These are phyloP conservation scores for Lasioglossum vierecki DNA, from an alignment of 2,888 invertebrate genomes.

Conservation along the genomic window DNA sequence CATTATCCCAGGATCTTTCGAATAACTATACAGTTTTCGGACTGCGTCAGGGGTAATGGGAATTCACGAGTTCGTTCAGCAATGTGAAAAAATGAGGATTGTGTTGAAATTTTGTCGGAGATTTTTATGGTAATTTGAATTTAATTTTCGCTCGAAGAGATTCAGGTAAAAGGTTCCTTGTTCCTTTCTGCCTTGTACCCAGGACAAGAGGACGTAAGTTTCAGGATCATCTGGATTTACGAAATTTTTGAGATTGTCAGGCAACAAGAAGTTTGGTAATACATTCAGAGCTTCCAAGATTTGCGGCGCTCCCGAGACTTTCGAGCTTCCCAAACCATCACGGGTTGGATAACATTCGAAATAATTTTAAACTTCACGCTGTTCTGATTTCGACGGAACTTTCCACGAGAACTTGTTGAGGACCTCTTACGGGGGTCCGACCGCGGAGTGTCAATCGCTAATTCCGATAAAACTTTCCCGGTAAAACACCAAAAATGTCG, in stretches of 20 bases:
- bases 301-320: slow-evolving; percentile 55
- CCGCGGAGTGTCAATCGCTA: slow-evolving; percentile 12
- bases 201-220: slow-evolving; percentile 31
- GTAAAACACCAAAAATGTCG: background rate
- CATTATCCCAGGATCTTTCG: background rate
- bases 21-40: background rate
- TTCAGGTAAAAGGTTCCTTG: background rate
- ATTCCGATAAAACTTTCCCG: slow-evolving; percentile 8
- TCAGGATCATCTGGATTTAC: slow-evolving; percentile 33
- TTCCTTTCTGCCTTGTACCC: background rate
- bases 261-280: slow-evolving; percentile 44
- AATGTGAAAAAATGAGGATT: background rate
- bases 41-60: background rate
- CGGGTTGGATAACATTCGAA: slow-evolving; percentile 56
- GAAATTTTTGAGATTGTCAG: slow-evolving; percentile 49
- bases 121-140: background rate
- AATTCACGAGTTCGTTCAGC: background rate
- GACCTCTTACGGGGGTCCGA: slow-evolving; percentile 47
- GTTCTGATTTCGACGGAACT: slow-evolving; percentile 41
- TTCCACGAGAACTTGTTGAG: slow-evolving; percentile 44
- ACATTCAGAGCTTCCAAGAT: slow-evolving; percentile 58
- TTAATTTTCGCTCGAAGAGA: background rate
- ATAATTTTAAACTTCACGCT: slow-evolving; percentile 60
- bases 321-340: slow-evolving; percentile 49
- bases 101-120: background rate